phyloP scores from a whole-genome alignment of 2,113 vertebrate genomes.

The Nymphicus hollandicus region DNA sequence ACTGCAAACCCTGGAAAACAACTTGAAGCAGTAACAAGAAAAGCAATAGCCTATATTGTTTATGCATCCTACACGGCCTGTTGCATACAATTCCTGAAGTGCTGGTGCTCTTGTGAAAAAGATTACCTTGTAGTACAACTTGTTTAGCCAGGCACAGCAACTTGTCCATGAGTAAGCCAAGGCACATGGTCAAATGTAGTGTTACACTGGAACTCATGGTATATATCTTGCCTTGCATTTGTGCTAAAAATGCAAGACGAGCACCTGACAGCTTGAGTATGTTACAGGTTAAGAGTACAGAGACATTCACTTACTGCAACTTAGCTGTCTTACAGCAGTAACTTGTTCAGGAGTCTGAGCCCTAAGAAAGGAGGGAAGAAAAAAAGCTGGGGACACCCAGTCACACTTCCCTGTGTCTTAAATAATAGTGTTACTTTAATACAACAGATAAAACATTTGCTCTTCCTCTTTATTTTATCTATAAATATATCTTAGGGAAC shows the following conservation, averaged over 20 bases:
- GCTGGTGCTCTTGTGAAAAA: background rate
- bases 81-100: background rate
- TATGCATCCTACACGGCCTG: background rate
- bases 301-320: background rate
- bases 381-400: background rate
- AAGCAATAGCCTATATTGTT: background rate
- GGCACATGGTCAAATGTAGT: background rate
- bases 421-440: background rate
- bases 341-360: background rate
- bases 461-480: background rate
- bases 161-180: background rate
- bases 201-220: background rate
- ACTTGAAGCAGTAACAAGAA: background rate
- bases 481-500: background rate
- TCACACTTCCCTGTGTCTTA: background rate
- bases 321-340: background rate
- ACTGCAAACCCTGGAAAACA: background rate
- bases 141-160: background rate
- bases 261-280: background rate
- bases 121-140: background rate
- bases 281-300: background rate
- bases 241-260: background rate
- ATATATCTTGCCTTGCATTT: background rate
- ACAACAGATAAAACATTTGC: background rate
- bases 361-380: background rate